These are phyloP conservation scores for Nothura maculosa DNA, from an alignment of 2,797 vertebrate species.

Conservation along the genomic window DNA sequence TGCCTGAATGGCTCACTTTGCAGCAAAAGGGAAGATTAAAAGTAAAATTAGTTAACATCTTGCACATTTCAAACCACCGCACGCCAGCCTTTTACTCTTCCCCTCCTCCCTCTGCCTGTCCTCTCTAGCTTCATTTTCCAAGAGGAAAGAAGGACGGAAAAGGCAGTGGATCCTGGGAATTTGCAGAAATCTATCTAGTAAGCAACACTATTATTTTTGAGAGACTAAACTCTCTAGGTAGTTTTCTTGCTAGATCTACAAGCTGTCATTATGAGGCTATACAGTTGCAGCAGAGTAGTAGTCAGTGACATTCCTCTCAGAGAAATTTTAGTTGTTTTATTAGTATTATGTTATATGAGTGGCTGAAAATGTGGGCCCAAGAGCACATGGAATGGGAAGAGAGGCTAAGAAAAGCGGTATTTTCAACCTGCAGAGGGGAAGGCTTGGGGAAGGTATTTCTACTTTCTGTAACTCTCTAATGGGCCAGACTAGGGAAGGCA, in stretches of 20 bases:
- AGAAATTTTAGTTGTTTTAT: neutral
- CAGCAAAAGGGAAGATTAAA: conserved; percentile 92
- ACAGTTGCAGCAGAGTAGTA: neutral
- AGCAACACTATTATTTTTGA: neutral
- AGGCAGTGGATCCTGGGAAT: neutral
- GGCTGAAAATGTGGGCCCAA: neutral
- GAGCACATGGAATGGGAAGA: neutral
- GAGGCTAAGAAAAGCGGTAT: neutral
- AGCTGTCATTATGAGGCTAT: neutral
- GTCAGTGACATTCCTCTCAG: neutral
- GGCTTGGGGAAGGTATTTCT: neutral
- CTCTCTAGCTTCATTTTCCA: neutral
- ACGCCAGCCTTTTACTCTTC: conserved; percentile 17
- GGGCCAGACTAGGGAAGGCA: neutral
- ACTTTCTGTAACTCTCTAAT: neutral
- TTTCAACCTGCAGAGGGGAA: neutral
- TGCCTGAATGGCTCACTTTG: conserved; percentile 93
- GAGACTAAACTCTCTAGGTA: neutral
- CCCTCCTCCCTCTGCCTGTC: neutral
- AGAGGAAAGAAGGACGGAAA: neutral
- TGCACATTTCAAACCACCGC: conserved; percentile 82
- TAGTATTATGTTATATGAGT: accelerated
- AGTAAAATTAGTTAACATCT: conserved; percentile 95
- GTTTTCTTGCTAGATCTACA: neutral
- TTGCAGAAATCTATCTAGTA: neutral